Evolutionary conservation across 2,888 invertebrate genomes (phyloP), one percentile per base, ranked within the genome.

Genomic region (Rhopalosiphum nymphaeae): DNA sequence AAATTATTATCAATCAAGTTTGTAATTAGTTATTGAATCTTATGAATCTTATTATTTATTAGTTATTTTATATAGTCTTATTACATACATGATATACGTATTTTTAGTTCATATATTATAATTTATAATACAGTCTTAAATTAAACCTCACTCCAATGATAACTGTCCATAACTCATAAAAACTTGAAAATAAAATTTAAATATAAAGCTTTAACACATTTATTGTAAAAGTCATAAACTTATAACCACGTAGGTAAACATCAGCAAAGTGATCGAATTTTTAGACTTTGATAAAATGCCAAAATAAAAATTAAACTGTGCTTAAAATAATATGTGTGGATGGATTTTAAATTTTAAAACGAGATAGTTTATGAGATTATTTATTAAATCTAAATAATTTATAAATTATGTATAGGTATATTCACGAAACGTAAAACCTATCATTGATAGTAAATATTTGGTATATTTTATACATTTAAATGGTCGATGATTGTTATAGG

Each of bases 271-370:
- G 53, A 16, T 53, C 36, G 13, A n/a, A 1, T 53, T 53, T 90
- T 91, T 91, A 13, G 53, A 91, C 29, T 91, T 91, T 91, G 42
- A 53, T 91, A 84, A 56, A 29, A 53, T 10, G 53, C 91, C 91
- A 84, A 91, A 84, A 84, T 42, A 91, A 53, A 78, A 53, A 78
- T n/a, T 10, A 5, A 49, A 44, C 46, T 46, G 89, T 36, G 21
- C 44, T 46, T 49, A 90, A 90, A 67, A 36, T 53, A 88, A 49
- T 78, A 5, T 36, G 21, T 53, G 36, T 29, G 29, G 36, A 88
- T 25, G 11, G 36, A 88, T 88, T 88, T 88, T 56, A 53, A 88
- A 53, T 88, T 25, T 88, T 36, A 36, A 88, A n/a, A 88, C 36
- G 21, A 49, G 5, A 87, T 87, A n/a, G 36, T 67, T n/a, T 36